A percentile compares a stretch with the other conserved stretches of the same genome.
Conservation (phyloP, 2,888 invertebrate species). For the Orchesella flavescens region DNA sequence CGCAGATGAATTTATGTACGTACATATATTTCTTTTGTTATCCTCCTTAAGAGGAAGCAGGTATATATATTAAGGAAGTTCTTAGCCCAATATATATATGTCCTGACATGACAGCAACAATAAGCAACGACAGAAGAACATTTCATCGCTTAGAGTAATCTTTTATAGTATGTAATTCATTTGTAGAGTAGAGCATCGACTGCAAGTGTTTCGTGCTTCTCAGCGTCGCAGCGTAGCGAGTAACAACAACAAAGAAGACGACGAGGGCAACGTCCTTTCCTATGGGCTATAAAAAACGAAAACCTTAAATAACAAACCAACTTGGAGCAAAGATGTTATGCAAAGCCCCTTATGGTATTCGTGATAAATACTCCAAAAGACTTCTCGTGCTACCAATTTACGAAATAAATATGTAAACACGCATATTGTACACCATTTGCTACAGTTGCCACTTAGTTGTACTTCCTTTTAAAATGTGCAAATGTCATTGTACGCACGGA, state of each 20-base stretch:
- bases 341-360: not conserved
- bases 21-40: too few species aligned
- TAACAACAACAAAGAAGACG: conserved; percentile 26
- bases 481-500: conserved; percentile 12
- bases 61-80: not conserved
- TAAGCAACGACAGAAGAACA: not conserved
- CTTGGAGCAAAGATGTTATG: conserved; percentile 9
- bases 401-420: too few species aligned
- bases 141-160: too few species aligned
- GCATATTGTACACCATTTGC: too few species aligned
- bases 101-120: not conserved
- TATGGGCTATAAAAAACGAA: conserved; percentile 24
- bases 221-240: not conserved
- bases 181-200: too few species aligned
- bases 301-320: conserved; percentile 17
- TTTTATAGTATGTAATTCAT: too few species aligned
- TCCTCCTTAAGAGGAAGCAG: not conserved
- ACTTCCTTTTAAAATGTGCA: not conserved
- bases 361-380: too few species aligned
- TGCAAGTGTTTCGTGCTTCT: not conserved
- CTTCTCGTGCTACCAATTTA: too few species aligned
- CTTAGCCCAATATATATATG: not conserved
- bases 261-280: conserved; percentile 29
- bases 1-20: too few species aligned
- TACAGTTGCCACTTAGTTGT: too few species aligned